These are phyloP conservation scores for Chrysocyon brachyurus DNA, from an alignment of 2,797 vertebrate species.

Conservation along the genomic window DNA sequence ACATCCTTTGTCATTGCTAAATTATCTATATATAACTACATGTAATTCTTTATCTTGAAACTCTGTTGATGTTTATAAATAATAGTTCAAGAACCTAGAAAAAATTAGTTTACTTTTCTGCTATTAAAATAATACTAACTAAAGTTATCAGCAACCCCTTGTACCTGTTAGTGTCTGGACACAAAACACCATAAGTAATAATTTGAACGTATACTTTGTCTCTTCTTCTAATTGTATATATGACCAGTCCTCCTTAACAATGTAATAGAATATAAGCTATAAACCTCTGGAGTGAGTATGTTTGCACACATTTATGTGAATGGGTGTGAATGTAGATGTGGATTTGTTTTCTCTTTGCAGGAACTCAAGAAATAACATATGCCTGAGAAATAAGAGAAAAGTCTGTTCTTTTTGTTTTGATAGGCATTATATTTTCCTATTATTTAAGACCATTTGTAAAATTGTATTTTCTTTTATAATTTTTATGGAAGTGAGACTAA, in stretches of 20 bases:
- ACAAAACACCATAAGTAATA: neutral
- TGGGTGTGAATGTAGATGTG: neutral
- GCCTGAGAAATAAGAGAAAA: conserved; percentile 47
- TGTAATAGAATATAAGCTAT: neutral
- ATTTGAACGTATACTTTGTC: conserved; percentile 28
- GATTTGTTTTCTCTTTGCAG: conserved; percentile 33
- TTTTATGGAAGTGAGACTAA: conserved; percentile 54
- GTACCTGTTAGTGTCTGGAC: neutral
- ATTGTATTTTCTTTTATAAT: conserved; percentile 42
- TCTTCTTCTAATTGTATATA: neutral
- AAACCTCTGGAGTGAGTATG: neutral
- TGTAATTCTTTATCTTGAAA: conserved; percentile 34
- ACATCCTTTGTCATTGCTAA: neutral
- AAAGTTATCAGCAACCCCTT: conserved; percentile 36
- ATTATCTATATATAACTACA: neutral
- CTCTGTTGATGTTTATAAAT: conserved; percentile 6
- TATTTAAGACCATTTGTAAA: conserved; percentile 60
- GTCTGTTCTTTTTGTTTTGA: conserved; percentile 45
- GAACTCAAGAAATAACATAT: conserved; percentile 52
- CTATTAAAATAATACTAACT: conserved; percentile 48
- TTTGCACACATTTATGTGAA: neutral
- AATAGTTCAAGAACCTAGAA: conserved; percentile 46
- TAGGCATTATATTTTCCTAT: conserved; percentile 54
- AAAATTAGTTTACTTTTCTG: conserved; percentile 50
- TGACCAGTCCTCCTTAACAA: conserved; percentile 28